Evolutionary conservation across 2,888 invertebrate species (phyloP), one percentile per base, ranked within the genome.

Genomic region (Drosophila neoperkinsi): DNA sequence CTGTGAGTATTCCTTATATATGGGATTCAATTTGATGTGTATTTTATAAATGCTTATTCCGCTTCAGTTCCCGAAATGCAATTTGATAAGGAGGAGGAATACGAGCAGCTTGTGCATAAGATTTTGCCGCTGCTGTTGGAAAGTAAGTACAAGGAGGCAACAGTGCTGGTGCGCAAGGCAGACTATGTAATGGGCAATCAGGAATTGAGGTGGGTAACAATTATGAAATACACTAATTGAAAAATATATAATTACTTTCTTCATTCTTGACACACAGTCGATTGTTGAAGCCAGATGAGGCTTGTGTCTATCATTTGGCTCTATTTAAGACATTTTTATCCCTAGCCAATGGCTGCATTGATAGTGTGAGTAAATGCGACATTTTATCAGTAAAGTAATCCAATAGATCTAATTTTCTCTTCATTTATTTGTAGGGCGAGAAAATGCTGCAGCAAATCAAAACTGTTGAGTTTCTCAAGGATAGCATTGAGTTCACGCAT

Each of bases 401-500:
- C 21, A 51, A 4, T 10, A 9, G 0, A 10, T 25, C 0, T 25
- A 21, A 30, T n/a, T 3, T 5, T 1, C 7, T 21, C 31, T 46
- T 9, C 16, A 31, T 34, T 30, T 62, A 49, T 69, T 4, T 56
- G 16, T 46, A 93, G 93, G 91, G 94, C 81, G 95, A 95, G 82
- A 94, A 95, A 74, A 91, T 96, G 59, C 94, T 94, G 71, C 94
- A 94, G 60, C 95, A 95, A 91, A 95, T 95, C 75, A 94, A 93
- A 72, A 94, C 95, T 6, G 96, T 97, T 0, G 95, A 96, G 58
- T 98, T 97, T 90, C 94, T 97, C 0, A 95, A 96, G 93, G 96
- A 95, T 82, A 94, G 94, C 0, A 94, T 95, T 7, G 93, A 94
- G 69, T 95, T 95, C 84, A 91, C 93, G 1, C 88, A 91, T 64